Evolutionary conservation across 2,888 invertebrate species (phyloP), one percentile per base, ranked within the genome.

Genomic region (Tenthredo livida): DNA sequence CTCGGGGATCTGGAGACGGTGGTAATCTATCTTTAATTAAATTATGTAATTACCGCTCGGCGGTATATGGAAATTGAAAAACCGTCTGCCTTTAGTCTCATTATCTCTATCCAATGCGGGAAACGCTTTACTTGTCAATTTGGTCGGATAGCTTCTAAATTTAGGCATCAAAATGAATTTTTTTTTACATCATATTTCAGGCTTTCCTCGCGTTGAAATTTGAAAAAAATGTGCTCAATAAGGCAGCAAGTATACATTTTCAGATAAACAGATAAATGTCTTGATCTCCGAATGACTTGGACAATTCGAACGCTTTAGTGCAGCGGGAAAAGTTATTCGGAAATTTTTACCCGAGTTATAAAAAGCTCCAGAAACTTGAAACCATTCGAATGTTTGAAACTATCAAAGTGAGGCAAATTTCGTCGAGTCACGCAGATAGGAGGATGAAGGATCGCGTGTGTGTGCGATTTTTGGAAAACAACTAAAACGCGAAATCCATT

Each of bases 11-110:
- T 54, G 50, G 72, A 21, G 43, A 25, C 33, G 7, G 47, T 54
- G 29, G 77, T 77, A 50, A 77, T 77, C 47, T 50, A 77, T 77
- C 77, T 29, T 58, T 61, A 80, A 80, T 80, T 61, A 61, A 61
- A 80, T 80, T 61, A 80, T 58, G 10, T 15, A 58, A 80, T 80
- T 80, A 58, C 80, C 33, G 43, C 43, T 40, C 33, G n/a, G 77
- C 33, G 33, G 37, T 77, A 54, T 33, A 77, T 54, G 37, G 61
- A 80, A 61, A 61, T 58, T 61, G 61, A 80, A 80, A 80, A 21
- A 50, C 7, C 10, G 47, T 12, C 73, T 40, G 43, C 73, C 40
- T 73, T 72, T 72, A 40, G 17, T 72, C 37, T 33, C n/a, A 72
- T 1, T 21, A 67, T 61, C 70, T 37, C 37, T 21, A 73, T 73